Base-by-base conservation (phyloP, 2,797 vertebrate species). In the Sebastes miniatus region DNA sequence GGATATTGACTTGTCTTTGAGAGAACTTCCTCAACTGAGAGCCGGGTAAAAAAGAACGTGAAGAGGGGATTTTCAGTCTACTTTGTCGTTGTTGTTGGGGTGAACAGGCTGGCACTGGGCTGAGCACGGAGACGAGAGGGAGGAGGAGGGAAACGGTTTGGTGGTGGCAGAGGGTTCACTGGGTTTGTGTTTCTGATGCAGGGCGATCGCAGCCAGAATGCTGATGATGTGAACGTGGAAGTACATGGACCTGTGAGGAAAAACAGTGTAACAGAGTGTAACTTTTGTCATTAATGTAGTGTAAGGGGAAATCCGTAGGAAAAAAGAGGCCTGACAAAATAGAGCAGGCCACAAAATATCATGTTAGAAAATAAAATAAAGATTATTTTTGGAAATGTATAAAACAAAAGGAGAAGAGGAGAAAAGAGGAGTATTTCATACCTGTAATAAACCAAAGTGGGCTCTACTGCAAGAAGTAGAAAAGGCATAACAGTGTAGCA, bases 401-500 rank as follows among this genome's bases (percentile, higher is more conserved):
- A 9, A 18, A 25, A 64, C 11, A 57, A 29, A 69, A 61, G 10
- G 3, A 8, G 1, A 50, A 64, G 64, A 27, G 68, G 4, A 43
- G 66, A n/a, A 57, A 56, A 61, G 4, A 1, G 2, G 14, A 18
- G 8, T 24, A 2, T 54, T n/a, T 72, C 76, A 3, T 94, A 99
- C 98, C 94, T 97, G 95, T 99, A 99, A 77, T 98, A 96, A 77
- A 91, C 89, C 85, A 98, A 59, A 0, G 97, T 96, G 4, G 97
- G 88, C 69, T 97, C 95, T 4, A 97, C 91, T 4, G 97, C 97
- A 84, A 99, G 90, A 86, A 99, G 91, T 7, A 99, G 95, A 24
- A 99, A 99, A 0, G 98, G 98, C 14, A 97, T 97, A 0, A 97
- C 97, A 0, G 96, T 98, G 89, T 99, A 99, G 43, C 96, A 96